Base-by-base conservation (phyloP, 2,797 vertebrate species). In the Stomatorhinus walkeri region DNA sequence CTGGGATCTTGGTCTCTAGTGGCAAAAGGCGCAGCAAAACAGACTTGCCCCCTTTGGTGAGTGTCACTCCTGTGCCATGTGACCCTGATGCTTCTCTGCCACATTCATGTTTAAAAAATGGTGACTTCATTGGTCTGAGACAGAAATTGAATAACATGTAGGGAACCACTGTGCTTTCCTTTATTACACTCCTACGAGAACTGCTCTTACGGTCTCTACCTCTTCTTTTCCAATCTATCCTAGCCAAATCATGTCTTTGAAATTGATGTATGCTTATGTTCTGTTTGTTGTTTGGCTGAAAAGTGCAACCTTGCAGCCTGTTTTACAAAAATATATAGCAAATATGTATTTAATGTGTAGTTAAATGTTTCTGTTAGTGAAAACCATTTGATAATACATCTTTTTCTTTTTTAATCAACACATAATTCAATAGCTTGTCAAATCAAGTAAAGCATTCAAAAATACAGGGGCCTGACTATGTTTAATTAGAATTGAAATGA, bases 401-500 rank as follows among this genome's bases (percentile, higher is more conserved):
- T 68, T 10, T 72, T 64, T 64, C 28, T 32, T 72, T 68, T 4
- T 68, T 4, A 28, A 12, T 28, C 64, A 16, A 72, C 32, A 36
- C 2, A 2, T 72, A 36, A 40, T 72, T 72, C 68, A 40, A 6
- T 72, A 72, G 4, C 7, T 76, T 7, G 68, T 19, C 68, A 76
- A 16, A 40, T 76, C 14, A 40, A 76, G 40, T 76, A 76, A 76
- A 76, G 14, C 68, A 76, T 40, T 76, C 2, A 19, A 76, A 72
- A 76, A 76, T 5, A 76, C 40, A 46, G 76, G 40, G 40, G 40
- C 6, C 36, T 46, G 40, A 46, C 7, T 43, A 81, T 9, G 2
- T 19, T 81, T 81, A 46, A 81, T 43, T 81, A 81, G 32, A 81
- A 81, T 46, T 43, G 36, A 81, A 81, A n/a, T 81, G 76, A 81